Base-by-base conservation (phyloP, 2,888 invertebrate genomes). In the Cybosia mesomella region DNA sequence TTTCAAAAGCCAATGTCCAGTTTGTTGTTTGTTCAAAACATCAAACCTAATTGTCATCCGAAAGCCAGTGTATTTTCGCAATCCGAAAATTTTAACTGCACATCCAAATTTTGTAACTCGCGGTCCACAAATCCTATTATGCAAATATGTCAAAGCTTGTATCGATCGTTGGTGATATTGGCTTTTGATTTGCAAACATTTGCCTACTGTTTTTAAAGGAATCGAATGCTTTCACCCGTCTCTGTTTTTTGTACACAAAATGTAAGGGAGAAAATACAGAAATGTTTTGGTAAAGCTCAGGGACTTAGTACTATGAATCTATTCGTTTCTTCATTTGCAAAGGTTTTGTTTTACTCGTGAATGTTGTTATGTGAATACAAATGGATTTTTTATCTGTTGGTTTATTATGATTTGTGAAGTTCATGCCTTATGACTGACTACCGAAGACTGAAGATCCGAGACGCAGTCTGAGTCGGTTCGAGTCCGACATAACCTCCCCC, bases 121-220 rank as follows among this genome's bases (percentile, higher is more conserved):
- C 53, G 34, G 70, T 36, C 63, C 64, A 58, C 71, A 92, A 93
- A 92, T 92, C 92, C 91, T 92, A 91, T 92, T 92, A 92, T 93
- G 94, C 89, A 92, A 93, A 93, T 93, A 91, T 89, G 85, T 89
- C 87, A 90, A 92, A 91, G 91, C 85, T 86, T 90, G 89, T 92
- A 94, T 94, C 87, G 94, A 93, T 93, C 91, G 82, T 73, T 83
- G 5, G 13, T 82, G 89, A 91, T 92, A 94, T 94, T 92, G 92
- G 91, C 89, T 88, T 92, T 92, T 92, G 94, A 93, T 93, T 93
- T 88, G 90, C 89, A 91, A 93, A 93, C 91, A 92, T 92, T 91
- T 87, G 84, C 87, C 89, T 90, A 87, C 89, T 89, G 91, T 89
- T 92, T 91, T 91, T 88, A 87, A 91, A 90, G 55, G 70, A 77